These are phyloP conservation scores for Nanorana parkeri DNA, from an alignment of 2,113 vertebrate genomes.

Conservation along the genomic window DNA sequence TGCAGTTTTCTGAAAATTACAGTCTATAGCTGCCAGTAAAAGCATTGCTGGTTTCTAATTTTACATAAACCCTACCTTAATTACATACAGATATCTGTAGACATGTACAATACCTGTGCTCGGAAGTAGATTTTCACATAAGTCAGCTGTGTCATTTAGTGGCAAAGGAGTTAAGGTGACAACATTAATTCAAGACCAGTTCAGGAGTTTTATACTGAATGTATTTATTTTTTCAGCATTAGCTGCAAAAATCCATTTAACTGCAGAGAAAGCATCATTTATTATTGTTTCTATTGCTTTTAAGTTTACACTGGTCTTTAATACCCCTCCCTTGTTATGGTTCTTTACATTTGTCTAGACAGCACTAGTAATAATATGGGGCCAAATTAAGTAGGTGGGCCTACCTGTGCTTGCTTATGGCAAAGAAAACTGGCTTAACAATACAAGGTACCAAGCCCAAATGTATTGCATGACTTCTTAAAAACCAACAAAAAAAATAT, in stretches of 20 bases:
- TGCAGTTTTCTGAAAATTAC: too few relatives aligned
- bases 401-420: slow-evolving; percentile 19
- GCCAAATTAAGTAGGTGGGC: slow-evolving; percentile 26
- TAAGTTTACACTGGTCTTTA: neutral
- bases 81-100: too few relatives aligned
- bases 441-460: slow-evolving; percentile 37
- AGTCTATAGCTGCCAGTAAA: too few relatives aligned
- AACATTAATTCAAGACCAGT: too few relatives aligned
- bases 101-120: too few relatives aligned
- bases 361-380: slow-evolving; percentile 27
- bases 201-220: too few relatives aligned
- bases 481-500: slow-evolving; percentile 18
- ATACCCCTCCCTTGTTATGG: slow-evolving; percentile 40
- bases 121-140: too few relatives aligned
- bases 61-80: too few relatives aligned
- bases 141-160: too few relatives aligned
- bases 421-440: slow-evolving; percentile 26
- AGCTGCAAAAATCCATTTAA: neutral
- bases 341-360: slow-evolving; percentile 46
- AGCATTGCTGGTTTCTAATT: too few relatives aligned
- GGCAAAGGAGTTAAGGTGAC: too few relatives aligned
- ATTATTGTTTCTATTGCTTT: neutral
- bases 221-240: too few relatives aligned
- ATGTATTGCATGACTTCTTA: slow-evolving; percentile 23
- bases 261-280: neutral